These are phyloP conservation scores for Sebastes nivosus DNA, from an alignment of 2,797 vertebrate genomes.

Conservation along the genomic window DNA sequence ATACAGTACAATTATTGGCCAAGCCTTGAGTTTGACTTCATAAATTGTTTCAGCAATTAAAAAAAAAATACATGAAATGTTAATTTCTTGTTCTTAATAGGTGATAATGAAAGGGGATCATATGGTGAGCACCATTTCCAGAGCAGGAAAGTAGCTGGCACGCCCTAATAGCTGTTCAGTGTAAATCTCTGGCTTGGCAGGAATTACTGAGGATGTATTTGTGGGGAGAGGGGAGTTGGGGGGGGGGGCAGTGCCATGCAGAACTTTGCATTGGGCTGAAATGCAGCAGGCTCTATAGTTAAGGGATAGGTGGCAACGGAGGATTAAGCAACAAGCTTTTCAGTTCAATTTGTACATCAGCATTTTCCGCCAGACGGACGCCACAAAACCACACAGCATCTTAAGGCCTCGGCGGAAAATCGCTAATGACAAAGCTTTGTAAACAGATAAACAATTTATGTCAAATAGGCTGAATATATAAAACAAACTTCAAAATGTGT, in stretches of 20 bases:
- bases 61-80: constrained; percentile 1
- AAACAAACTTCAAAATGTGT: constrained; percentile 81
- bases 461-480: constrained; percentile 79
- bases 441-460: constrained; percentile 84
- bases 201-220: constrained; percentile 76
- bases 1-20: constrained; percentile 33
- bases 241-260: constrained; percentile 32
- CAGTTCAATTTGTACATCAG: constrained; percentile 87
- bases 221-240: not conserved
- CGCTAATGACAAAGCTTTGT: constrained; percentile 84
- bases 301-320: constrained; percentile 80
- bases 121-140: constrained; percentile 48
- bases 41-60: constrained; percentile 33
- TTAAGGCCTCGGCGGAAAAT: constrained; percentile 81
- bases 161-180: constrained; percentile 74
- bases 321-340: constrained; percentile 86
- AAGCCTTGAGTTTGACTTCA: constrained; percentile 34
- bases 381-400: constrained; percentile 61
- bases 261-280: constrained; percentile 75
- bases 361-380: constrained; percentile 70
- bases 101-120: constrained; percentile 24
- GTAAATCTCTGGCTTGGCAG: constrained; percentile 79
- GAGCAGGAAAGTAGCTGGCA: constrained; percentile 63
- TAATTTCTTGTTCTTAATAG: constrained; percentile 1
- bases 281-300: constrained; percentile 68